These are phyloP conservation scores for Melipona beecheii DNA, from an alignment of 2,888 invertebrate genomes.

Conservation along the genomic window DNA sequence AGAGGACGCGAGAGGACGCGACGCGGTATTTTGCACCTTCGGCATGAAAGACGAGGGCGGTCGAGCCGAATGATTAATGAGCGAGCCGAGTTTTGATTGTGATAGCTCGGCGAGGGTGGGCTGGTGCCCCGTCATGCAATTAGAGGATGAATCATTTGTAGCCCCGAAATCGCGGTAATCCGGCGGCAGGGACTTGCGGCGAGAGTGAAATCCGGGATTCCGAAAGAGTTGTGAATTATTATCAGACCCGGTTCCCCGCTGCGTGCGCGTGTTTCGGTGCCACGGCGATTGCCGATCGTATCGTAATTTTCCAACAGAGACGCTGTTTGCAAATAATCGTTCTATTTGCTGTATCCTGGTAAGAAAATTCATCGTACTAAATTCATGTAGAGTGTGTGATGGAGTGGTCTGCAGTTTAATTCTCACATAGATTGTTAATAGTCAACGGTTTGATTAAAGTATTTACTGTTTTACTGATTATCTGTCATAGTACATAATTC, in stretches of 20 bases:
- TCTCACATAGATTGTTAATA: no score
- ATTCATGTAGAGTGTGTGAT: no score
- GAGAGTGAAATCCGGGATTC: constrained; percentile 52
- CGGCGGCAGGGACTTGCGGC: constrained; percentile 26
- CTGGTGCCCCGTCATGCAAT: constrained; percentile 78
- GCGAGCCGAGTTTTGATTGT: constrained; percentile 80
- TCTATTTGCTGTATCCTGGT: no score
- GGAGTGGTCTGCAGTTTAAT: no score
- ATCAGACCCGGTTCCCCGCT: background rate
- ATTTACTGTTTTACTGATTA: no score
- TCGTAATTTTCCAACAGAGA: no score
- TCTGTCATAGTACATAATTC: no score
- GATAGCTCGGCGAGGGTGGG: constrained; percentile 69
- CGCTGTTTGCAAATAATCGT: no score
- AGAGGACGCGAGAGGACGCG: constrained; percentile 39
- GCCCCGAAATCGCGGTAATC: constrained; percentile 76
- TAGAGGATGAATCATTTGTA: constrained; percentile 83
- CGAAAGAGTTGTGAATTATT: constrained; percentile 38
- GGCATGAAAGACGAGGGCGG: constrained; percentile 60
- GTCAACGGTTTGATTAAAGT: no score
- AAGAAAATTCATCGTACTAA: no score
- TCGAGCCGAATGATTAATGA: constrained; percentile 78
- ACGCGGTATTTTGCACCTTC: constrained; percentile 68
- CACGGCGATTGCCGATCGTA: no score
- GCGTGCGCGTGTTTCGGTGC: no score